These are phyloP conservation scores for Diabrotica balteata DNA, from an alignment of 2,888 invertebrate genomes.

Conservation along the genomic window DNA sequence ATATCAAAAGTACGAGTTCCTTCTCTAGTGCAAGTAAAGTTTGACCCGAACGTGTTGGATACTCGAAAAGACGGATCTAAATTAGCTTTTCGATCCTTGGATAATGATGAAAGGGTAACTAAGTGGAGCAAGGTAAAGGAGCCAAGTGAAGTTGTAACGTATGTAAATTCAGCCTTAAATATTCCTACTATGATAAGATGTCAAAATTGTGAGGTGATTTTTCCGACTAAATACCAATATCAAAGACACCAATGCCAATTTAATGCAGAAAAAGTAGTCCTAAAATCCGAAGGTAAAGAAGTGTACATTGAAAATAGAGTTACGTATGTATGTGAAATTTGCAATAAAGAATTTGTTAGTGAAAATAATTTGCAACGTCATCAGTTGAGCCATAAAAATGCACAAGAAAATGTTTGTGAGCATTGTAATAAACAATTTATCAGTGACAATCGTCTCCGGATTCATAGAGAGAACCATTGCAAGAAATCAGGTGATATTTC, in stretches of 20 bases:
- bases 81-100: conserved; percentile 30
- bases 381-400: conserved; percentile 55
- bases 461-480: conserved; percentile 60
- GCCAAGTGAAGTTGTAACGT: neutral
- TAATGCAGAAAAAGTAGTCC: conserved; percentile 58
- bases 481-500: conserved; percentile 59
- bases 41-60: conserved; percentile 19
- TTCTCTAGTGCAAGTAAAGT: conserved; percentile 37
- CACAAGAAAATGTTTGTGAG: conserved; percentile 57
- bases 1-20: conserved; percentile 44
- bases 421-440: conserved; percentile 60
- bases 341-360: conserved; percentile 58
- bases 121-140: conserved; percentile 34
- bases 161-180: conserved; percentile 36
- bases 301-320: conserved; percentile 54
- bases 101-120: conserved; percentile 25
- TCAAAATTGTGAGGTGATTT: conserved; percentile 60
- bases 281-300: conserved; percentile 56
- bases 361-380: conserved; percentile 58
- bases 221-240: conserved; percentile 60
- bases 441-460: conserved; percentile 58
- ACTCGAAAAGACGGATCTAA: conserved; percentile 28
- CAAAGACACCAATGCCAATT: conserved; percentile 61
- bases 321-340: conserved; percentile 56
- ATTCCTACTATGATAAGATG: conserved; percentile 56